phyloP scores from a whole-genome alignment of 2,888 invertebrate species.

The Electrophaes corylata region DNA sequence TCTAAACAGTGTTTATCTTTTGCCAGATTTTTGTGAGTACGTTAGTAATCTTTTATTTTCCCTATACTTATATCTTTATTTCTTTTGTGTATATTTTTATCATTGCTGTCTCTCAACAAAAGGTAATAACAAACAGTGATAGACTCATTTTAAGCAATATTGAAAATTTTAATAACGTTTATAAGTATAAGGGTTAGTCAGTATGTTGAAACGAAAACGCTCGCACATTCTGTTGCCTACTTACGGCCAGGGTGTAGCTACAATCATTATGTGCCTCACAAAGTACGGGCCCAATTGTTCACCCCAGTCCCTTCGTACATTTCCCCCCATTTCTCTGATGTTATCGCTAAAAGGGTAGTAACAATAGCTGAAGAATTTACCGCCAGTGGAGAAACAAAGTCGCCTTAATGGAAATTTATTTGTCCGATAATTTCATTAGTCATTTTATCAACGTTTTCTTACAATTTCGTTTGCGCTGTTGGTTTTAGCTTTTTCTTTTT shows the following conservation, averaged over 20 bases:
- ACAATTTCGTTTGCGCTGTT: background rate
- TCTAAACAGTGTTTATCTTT: no score
- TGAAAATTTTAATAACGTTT: no score
- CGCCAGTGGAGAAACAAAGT: conserved; percentile 10
- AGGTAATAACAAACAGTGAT: no score
- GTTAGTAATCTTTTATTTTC: no score
- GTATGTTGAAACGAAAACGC: background rate
- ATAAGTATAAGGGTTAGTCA: no score
- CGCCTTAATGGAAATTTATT: conserved; percentile 6
- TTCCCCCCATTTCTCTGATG: conserved; percentile 29
- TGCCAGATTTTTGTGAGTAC: no score
- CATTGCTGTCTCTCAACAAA: no score
- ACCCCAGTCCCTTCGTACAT: conserved; percentile 12
- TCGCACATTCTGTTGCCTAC: background rate
- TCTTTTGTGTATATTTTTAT: no score
- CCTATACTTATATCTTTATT: no score
- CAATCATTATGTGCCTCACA: conserved; percentile 10
- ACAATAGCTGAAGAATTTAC: conserved; percentile 33
- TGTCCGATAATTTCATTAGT: conserved; percentile 2
- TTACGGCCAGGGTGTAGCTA: background rate
- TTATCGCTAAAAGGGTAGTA: conserved; percentile 36
- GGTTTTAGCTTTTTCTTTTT: background rate
- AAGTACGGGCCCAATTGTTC: conserved; percentile 20
- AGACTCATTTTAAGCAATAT: no score
- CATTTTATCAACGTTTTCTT: conserved; percentile 2